Evolutionary conservation across 2,888 invertebrate genomes (phyloP).

Genomic region (Lysandra bellargus): DNA sequence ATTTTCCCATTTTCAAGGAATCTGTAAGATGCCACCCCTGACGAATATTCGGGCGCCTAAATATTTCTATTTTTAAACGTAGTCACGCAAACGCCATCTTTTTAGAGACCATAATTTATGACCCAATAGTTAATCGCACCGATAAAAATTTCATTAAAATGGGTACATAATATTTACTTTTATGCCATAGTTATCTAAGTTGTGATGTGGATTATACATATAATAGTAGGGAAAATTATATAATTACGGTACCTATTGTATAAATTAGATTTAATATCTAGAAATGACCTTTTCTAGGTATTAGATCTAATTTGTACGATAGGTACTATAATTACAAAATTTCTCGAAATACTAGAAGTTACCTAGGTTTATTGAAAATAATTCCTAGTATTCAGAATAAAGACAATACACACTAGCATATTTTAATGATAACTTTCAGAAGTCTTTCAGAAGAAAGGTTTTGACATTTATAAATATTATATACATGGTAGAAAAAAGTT

Average conservation of each 20-base stretch:
- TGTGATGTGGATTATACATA: not conserved
- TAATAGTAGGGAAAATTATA: not conserved
- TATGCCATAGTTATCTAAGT: not conserved
- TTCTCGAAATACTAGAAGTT: too few relatives aligned
- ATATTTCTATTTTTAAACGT: slow-evolving; percentile 38
- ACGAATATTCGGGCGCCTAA: slow-evolving; percentile 9
- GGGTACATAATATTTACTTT: not conserved
- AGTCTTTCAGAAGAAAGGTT: too few relatives aligned
- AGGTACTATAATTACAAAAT: too few relatives aligned
- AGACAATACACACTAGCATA: not conserved
- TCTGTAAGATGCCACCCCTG: not conserved
- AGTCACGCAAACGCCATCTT: slow-evolving; percentile 30
- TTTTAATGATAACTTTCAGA: too few relatives aligned
- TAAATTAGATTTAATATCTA: not conserved
- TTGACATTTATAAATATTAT: not conserved
- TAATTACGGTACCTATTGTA: not conserved
- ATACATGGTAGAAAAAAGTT: not conserved
- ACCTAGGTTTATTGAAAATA: not conserved
- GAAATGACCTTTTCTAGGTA: too few relatives aligned
- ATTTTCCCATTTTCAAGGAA: not conserved
- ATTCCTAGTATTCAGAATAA: not conserved
- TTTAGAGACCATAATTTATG: slow-evolving; percentile 12
- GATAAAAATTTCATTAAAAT: slow-evolving; percentile 3
- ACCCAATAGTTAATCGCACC: slow-evolving; percentile 18
- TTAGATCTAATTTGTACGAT: too few relatives aligned